phyloP scores from a whole-genome alignment of 2,888 invertebrate genomes.

The Disparrhopalites patrizii region DNA sequence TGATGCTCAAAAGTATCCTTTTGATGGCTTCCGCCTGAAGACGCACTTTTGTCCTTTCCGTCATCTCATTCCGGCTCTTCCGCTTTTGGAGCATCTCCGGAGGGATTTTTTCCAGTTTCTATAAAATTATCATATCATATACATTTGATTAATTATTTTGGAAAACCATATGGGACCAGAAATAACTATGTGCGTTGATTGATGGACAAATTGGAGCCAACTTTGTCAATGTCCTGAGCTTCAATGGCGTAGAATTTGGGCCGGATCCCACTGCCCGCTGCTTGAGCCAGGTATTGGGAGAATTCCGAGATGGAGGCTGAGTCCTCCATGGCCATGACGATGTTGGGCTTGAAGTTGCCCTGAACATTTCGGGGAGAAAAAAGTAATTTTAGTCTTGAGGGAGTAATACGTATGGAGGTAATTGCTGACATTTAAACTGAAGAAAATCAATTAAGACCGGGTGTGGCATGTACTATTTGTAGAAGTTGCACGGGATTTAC shows the following conservation, averaged over 20 bases:
- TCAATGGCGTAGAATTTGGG: slow-evolving; percentile 32
- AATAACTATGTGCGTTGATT: too few relatives aligned
- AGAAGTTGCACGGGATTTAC: not conserved
- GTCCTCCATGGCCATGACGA: slow-evolving; percentile 39
- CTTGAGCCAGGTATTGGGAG: slow-evolving; percentile 33
- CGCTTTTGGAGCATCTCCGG: too few relatives aligned
- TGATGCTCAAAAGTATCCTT: too few relatives aligned
- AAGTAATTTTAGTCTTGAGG: too few relatives aligned
- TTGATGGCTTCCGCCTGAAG: too few relatives aligned
- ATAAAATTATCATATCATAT: not conserved
- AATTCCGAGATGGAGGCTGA: slow-evolving; percentile 28
- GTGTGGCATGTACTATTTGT: not conserved
- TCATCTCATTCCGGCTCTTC: too few relatives aligned
- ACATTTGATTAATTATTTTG: slow-evolving; percentile 4
- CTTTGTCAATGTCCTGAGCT: slow-evolving; percentile 30
- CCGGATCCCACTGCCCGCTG: slow-evolving; percentile 34
- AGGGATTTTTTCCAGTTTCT: too few relatives aligned
- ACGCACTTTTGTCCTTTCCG: too few relatives aligned
- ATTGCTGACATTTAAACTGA: not conserved
- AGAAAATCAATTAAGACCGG: not conserved
- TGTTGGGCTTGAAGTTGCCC: slow-evolving; percentile 27
- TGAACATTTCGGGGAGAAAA: not conserved
- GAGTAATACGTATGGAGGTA: not conserved
- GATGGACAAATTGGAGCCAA: not conserved
- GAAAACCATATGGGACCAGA: too few relatives aligned